Base-by-base conservation (phyloP, 2,113 vertebrate species). In the Syngnathoides biaculeatus region DNA sequence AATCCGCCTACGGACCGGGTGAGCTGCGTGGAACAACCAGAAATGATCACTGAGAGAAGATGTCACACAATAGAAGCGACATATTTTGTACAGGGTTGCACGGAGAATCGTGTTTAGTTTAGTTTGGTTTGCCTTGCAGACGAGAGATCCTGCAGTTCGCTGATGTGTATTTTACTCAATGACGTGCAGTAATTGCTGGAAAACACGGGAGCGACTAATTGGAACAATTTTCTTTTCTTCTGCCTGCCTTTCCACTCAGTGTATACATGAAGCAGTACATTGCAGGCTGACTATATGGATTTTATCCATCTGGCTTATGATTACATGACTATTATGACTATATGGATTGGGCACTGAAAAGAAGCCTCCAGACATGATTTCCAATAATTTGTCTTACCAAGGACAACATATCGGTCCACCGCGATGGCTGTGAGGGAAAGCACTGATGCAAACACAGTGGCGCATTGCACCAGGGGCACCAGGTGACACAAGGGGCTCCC, bases 381-480 rank as follows among this genome's bases (percentile, higher is more conserved):
- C 19, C 58, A n/a, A 13, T 26, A 1, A 60, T 11, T 3, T 1
- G 1, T 4, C 71, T 77, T 74, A 90, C 88, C 88, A 53, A 93
- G 90, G 64, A 93, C 91, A 39, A 93, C 67, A 10, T 93, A 93
- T 48, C 92, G 90, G 73, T 93, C 91, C 68, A 91, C 89, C 39
- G 92, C 92, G 39, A 93, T 93, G 73, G 92, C 91, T 2, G 92
- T 91, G 48, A 93, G 91, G 5, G 92, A 93, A 12, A 93, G 85
- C 62, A 89, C 92, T 0, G 92, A 92, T 22, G 87, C 92, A 45
- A 91, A 92, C 58, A 93, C 92, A 0, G 91, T 92, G 64, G 90
- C 88, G 2, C 89, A 90, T 59, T 93, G 92, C 48, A 92, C 47
- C 80, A 93, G 74, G 3, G 90, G 88, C 12, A 93, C 86, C 48